Conservation (phyloP, 1,140 invertebrate species). For the Cherax quadricarinatus region DNA sequence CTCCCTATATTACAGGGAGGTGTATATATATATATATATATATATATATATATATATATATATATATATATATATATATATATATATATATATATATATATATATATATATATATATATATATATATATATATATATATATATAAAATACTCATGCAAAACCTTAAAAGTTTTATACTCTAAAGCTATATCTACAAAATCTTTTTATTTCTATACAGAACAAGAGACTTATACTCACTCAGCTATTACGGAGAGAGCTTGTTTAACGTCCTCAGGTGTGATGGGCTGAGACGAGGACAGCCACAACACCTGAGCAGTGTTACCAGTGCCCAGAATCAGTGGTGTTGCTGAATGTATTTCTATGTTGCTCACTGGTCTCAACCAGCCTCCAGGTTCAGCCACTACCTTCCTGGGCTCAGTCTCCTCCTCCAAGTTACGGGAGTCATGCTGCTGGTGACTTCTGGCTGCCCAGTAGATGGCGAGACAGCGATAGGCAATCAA, state of each 20-base stretch:
- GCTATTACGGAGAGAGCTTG: background rate
- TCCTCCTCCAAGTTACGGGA: too few relatives aligned
- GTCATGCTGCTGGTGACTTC: background rate
- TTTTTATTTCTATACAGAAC: too few relatives aligned
- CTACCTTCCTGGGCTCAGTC: background rate
- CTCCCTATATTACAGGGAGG: too few relatives aligned
- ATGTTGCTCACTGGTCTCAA: conserved; percentile 31
- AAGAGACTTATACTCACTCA: background rate
- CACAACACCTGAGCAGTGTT: conserved; percentile 30
- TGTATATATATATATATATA: too few relatives aligned
- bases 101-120: too few relatives aligned
- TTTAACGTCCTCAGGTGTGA: background rate
- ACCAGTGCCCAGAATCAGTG: background rate
- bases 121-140: too few relatives aligned
- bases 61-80: too few relatives aligned
- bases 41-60: too few relatives aligned
- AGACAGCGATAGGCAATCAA: background rate
- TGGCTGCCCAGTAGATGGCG: background rate
- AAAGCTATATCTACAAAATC: background rate
- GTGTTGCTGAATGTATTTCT: background rate
- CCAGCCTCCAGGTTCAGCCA: conserved; percentile 27
- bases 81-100: too few relatives aligned
- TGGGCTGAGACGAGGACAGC: background rate
- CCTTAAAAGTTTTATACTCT: too few relatives aligned
- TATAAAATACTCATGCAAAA: too few relatives aligned